These are phyloP conservation scores for Synergus japonicus DNA, from an alignment of 2,888 invertebrate genomes.

Conservation along the genomic window DNA sequence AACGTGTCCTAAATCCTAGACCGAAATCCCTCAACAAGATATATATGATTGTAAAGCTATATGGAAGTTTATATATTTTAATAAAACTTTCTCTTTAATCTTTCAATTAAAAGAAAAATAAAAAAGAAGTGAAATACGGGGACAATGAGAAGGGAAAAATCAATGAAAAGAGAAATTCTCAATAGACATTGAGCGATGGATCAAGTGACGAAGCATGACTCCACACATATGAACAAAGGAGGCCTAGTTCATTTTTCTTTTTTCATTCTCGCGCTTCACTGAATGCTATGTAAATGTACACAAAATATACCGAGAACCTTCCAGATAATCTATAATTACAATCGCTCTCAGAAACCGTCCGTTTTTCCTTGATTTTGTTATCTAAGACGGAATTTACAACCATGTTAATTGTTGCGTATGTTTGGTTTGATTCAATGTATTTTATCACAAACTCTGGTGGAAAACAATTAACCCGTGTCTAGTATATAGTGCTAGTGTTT, in stretches of 20 bases:
- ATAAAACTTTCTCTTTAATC: no score
- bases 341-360: no score
- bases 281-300: not conserved
- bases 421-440: no score
- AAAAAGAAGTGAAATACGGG: not conserved
- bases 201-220: conserved; percentile 18
- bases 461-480: not conserved
- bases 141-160: not conserved
- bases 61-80: no score
- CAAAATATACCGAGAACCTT: not conserved
- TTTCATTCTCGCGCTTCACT: not conserved
- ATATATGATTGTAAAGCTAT: no score
- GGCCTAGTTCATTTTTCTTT: not conserved
- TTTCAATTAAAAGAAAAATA: not conserved
- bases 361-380: no score
- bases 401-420: no score
- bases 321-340: no score
- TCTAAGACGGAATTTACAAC: no score
- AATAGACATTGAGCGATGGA: conserved; percentile 20
- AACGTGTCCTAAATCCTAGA: no score
- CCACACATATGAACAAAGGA: conserved; percentile 10
- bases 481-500: not conserved
- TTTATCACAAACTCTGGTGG: not conserved
- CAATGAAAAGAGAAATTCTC: not conserved
- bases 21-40: no score